Evolutionary conservation across 2,888 invertebrate species (phyloP).

Genomic region (Aethes cnicana): DNA sequence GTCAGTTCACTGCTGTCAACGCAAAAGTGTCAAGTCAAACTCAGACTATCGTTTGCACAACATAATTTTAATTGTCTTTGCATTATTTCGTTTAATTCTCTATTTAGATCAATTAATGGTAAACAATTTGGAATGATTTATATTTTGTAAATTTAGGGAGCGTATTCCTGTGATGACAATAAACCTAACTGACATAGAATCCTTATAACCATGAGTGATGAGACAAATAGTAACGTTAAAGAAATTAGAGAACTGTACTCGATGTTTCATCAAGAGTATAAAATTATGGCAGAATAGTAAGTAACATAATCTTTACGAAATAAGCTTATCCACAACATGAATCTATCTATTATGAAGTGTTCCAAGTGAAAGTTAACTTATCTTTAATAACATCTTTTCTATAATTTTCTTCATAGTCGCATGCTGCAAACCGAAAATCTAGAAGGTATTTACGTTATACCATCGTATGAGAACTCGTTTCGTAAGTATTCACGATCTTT

Average conservation of each 20-base stretch:
- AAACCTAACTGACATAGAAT: slow-evolving; percentile 1
- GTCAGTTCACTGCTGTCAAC: too few relatives aligned
- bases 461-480: slow-evolving; percentile 91
- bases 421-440: slow-evolving; percentile 92
- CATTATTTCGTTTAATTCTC: too few relatives aligned
- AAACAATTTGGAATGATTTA: too few relatives aligned
- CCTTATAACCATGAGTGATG: slow-evolving; percentile 56
- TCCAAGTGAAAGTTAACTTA: not conserved
- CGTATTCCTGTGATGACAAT: not conserved
- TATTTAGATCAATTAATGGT: too few relatives aligned
- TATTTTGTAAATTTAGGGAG: slow-evolving; percentile 5
- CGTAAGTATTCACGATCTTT: slow-evolving; percentile 85
- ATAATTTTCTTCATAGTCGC: slow-evolving; percentile 88
- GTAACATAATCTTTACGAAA: slow-evolving; percentile 50
- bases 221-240: slow-evolving; percentile 62
- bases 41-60: too few relatives aligned
- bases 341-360: too few relatives aligned
- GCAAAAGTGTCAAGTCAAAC: too few relatives aligned
- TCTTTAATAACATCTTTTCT: slow-evolving; percentile 18
- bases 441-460: slow-evolving; percentile 95
- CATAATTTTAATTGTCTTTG: too few relatives aligned
- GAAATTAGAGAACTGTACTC: slow-evolving; percentile 87
- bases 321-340: too few relatives aligned
- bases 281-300: slow-evolving; percentile 96
- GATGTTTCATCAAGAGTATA: slow-evolving; percentile 93